Evolutionary conservation across 64 coral and sea anemone species (phyloP), one percentile per base, ranked within the genome.

Genomic region (Astreopora myriophthalma): DNA sequence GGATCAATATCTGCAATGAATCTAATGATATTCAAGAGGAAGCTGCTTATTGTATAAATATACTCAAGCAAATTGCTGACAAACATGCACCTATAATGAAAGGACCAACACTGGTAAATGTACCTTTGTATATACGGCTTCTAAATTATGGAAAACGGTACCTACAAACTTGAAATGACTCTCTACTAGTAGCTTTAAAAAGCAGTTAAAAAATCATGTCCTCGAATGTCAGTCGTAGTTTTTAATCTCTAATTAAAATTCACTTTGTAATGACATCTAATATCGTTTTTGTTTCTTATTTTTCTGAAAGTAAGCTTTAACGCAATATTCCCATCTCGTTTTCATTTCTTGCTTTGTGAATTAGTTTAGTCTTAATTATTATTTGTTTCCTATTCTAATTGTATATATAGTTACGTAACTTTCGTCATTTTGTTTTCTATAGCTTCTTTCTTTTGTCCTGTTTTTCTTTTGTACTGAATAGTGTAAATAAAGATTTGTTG

Each of bases 21-120:
- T 51, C n/a, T 63, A 30, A 14, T 14, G 8, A 39, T 40, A 86
- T 86, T 52, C 38, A 85, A 36, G 68, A 70, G 63, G 82, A 66
- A 92, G 65, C 79, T 32, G 26, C 12, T 71, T 85, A 92, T 84
- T 52, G 70, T 37, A 81, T 83, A 58, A 72, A 71, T 73, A 34
- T 55, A 73, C 46, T 92, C 17, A 84, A 84, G 29, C 44, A 48
- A 71, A 85, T 92, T 27, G 40, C 68, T n/a, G 62, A 86, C 34
- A 86, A 86, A n/a, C 65, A 86, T 92, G 89, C 79, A 57, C 16
- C 78, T 74, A 27, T 71, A 85, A 72, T 26, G 60, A 5, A 39
- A 51, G 89, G 48, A 34, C 84, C 89, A 87, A 73, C 69, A 71
- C 65, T 52, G 85, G 85, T 30, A 87, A 74, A 87, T 87, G 73